Evolutionary conservation across 2,113 vertebrate genomes (phyloP), one percentile per base, ranked within the genome.

Genomic region (Catharus bicknelli): DNA sequence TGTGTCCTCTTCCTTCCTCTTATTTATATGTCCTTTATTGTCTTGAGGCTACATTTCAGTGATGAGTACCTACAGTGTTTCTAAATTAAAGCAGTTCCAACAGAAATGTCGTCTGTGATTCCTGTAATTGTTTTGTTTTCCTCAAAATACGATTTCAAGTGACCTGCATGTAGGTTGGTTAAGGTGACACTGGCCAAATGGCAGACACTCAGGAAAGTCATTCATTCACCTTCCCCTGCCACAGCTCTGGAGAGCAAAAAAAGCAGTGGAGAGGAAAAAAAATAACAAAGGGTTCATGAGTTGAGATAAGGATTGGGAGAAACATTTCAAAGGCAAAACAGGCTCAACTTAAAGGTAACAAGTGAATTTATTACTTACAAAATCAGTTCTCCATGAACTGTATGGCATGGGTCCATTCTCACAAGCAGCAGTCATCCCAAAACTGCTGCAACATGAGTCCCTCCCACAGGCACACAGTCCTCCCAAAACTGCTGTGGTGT

Each of bases 111-210:
- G 45, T 55, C 12, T 69, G 13, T 45, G 13, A 0, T 86, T 92
- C 19, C 36, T 32, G 4, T 25, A 57, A 23, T 36, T 74, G 32
- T 30, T 83, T 95, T 74, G 27, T 68, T 38, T 72, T 69, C 25
- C 58, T 84, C 10, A 22, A 73, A 70, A 40, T 32, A 40, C 0
- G 0, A 58, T 89, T 83, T 93, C 86, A 80, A 68, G 61, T 94
- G 82, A 95, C 13, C 61, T 89, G 21, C 89, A 63, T 38, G 18
- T 51, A 82, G 76, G 58, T 77, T 95, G 61, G 48, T 26, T 84
- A 72, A 45, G 40, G 53, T 54, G 75, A 43, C 32, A 9, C 15
- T 64, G 15, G 19, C 25, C 59, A 64, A 53, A 17, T 34, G 14
- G 25, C 25, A 79, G 50, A 20, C 25, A 30, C 9, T 5, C 40